phyloP scores from a whole-genome alignment of 2,888 invertebrate genomes.

The Luperina nickerlii region DNA sequence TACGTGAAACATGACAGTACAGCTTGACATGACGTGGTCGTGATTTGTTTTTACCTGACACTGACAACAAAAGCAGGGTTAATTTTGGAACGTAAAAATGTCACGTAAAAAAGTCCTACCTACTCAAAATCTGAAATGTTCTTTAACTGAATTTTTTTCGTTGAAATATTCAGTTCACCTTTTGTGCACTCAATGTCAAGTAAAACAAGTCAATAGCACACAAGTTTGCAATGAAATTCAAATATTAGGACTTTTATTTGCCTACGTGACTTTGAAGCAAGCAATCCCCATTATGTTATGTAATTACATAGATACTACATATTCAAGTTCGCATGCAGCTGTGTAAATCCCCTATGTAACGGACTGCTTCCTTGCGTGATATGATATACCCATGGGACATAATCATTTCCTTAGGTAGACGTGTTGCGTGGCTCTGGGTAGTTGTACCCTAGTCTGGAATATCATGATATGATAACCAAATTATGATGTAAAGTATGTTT shows the following conservation, averaged over 20 bases:
- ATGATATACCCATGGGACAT: not conserved
- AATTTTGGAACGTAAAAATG: not conserved
- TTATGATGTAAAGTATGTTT: not conserved
- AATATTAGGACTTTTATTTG: slow-evolving; percentile 21
- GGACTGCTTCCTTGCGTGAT: not conserved
- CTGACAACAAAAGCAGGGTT: not conserved
- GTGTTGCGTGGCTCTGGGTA: not conserved
- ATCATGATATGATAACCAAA: not conserved
- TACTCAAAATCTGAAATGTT: not conserved
- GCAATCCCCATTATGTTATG: not conserved
- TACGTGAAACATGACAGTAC: slow-evolving; percentile 10
- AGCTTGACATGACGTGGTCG: slow-evolving; percentile 11
- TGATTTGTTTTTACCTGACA: slow-evolving; percentile 12
- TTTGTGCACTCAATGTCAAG: not conserved
- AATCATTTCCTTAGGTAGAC: not conserved
- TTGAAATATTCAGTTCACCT: not conserved
- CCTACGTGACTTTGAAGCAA: not conserved
- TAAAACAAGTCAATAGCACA: slow-evolving; percentile 8
- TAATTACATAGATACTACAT: not conserved
- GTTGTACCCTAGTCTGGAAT: not conserved
- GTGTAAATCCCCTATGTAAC: not conserved
- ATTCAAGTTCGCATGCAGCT: slow-evolving; percentile 4
- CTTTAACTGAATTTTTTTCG: not conserved
- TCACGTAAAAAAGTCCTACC: not conserved
- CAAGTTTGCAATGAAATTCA: slow-evolving; percentile 23